Evolutionary conservation across 2,888 invertebrate species (phyloP), one percentile per base, ranked within the genome.

Genomic region (Agrilus mali): DNA sequence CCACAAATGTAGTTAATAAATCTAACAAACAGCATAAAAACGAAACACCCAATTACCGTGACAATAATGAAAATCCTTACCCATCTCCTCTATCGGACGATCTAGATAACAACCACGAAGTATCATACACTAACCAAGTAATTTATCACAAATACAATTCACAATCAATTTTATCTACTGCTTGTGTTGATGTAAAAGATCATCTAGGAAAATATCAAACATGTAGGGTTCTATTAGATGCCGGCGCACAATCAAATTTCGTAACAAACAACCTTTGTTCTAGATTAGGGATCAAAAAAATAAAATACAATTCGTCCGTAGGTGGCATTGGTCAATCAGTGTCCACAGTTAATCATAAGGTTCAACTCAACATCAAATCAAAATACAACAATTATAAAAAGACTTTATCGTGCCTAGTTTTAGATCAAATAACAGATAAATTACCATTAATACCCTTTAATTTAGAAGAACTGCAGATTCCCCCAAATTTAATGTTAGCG

Each of bases 401-500:
- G 13, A 20, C 14, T 4, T n/a, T 38, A 38, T n/a, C 15, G 2
- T 38, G 17, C 10, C 14, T 38, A 38, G 22, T 38, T 13, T 38
- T 38, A 20, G 20, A 17, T 15, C 20, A 27, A 7, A 20, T 38
- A 13, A 38, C 38, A 12, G 38, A 38, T 13, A 38, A 38, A 14
- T 14, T 38, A 4, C 27, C 38, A 5, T 22, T 38, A 14, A 38
- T 22, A 10, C 12, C 38, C 4, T 38, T 38, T 27, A 38, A 38
- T 38, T 10, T 27, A 10, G 10, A 17, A 13, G 31, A 27, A 27
- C 36, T 43, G 31, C 14, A 45, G 14, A 45, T 45, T 33, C 45
- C 42, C 4, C 20, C n/a, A 16, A 38, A 42, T 42, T 35, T 44
- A 16, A 36, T 14, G 32, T 35, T 47, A 36, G 47, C 47, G 3